phyloP scores from a whole-genome alignment of 2,113 vertebrate genomes.

The Thunnus thynnus region DNA sequence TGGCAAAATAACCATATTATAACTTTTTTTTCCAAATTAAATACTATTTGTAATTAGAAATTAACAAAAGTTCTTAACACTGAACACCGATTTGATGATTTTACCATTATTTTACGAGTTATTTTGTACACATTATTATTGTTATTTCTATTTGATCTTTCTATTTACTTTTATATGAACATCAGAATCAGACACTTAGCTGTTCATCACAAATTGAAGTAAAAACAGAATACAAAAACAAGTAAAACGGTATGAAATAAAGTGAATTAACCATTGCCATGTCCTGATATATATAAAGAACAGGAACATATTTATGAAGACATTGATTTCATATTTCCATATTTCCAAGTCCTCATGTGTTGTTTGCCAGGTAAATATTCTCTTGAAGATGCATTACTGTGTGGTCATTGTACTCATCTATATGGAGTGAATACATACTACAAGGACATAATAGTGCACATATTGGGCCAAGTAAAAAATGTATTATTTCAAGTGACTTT shows the following conservation, averaged over 20 bases:
- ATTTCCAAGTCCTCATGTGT: too few relatives aligned
- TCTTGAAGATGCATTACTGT: not conserved
- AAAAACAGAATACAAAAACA: too few relatives aligned
- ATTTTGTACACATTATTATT: not conserved
- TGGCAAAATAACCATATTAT: too few relatives aligned
- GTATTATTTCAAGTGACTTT: constrained; percentile 1
- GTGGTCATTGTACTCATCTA: not conserved
- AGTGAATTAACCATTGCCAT: not conserved
- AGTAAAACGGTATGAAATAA: not conserved
- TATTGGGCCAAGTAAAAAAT: constrained; percentile 3
- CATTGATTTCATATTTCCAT: not conserved
- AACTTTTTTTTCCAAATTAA: not conserved
- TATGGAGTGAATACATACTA: constrained; percentile 5
- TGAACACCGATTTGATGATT: too few relatives aligned
- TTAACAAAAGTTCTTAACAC: not conserved
- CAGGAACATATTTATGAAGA: not conserved
- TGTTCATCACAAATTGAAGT: too few relatives aligned
- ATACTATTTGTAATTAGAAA: not conserved
- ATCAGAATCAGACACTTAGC: too few relatives aligned
- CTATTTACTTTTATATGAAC: too few relatives aligned
- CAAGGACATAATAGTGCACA: not conserved
- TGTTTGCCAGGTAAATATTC: not conserved
- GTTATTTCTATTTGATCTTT: not conserved
- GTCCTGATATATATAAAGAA: not conserved
- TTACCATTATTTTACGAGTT: too few relatives aligned